A percentile compares a stretch with the other conserved stretches of the same genome.
Conservation (phyloP, 1,140 invertebrate species). For the Aphidius gifuensis region DNA sequence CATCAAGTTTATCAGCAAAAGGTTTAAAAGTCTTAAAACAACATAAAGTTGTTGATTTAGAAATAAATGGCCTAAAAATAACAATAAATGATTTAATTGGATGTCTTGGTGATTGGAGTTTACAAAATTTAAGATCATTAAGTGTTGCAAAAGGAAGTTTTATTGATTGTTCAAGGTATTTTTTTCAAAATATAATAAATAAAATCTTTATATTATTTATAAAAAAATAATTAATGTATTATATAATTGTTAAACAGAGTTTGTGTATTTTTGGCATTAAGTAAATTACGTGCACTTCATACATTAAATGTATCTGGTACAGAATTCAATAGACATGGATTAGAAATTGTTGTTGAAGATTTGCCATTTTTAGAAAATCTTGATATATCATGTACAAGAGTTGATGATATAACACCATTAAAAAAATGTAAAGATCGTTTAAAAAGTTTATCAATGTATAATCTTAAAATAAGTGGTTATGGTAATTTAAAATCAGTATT, state of each 20-base stretch:
- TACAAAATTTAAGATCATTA: conserved; percentile 64
- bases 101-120: conserved; percentile 71
- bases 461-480: conserved; percentile 57
- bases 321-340: conserved; percentile 67
- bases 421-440: conserved; percentile 62
- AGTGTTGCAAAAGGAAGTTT: conserved; percentile 69
- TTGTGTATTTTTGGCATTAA: conserved; percentile 56
- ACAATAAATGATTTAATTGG: conserved; percentile 67
- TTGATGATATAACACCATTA: conserved; percentile 67
- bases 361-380: conserved; percentile 65
- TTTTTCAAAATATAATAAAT: too few relatives aligned
- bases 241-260: conserved; percentile 42
- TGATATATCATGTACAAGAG: conserved; percentile 69
- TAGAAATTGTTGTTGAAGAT: conserved; percentile 70
- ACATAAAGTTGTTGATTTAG: conserved; percentile 66
- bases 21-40: conserved; percentile 65
- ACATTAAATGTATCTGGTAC: conserved; percentile 71
- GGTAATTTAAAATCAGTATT: conserved; percentile 59
- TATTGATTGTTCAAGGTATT: conserved; percentile 56
- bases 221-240: conserved; percentile 3
- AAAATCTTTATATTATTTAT: conserved; percentile 1
- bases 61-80: conserved; percentile 63
- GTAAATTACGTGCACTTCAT: conserved; percentile 62
- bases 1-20: conserved; percentile 59
- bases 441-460: conserved; percentile 65